These are phyloP conservation scores for Norana najaformis DNA, from an alignment of 2,888 invertebrate genomes.

Conservation along the genomic window DNA sequence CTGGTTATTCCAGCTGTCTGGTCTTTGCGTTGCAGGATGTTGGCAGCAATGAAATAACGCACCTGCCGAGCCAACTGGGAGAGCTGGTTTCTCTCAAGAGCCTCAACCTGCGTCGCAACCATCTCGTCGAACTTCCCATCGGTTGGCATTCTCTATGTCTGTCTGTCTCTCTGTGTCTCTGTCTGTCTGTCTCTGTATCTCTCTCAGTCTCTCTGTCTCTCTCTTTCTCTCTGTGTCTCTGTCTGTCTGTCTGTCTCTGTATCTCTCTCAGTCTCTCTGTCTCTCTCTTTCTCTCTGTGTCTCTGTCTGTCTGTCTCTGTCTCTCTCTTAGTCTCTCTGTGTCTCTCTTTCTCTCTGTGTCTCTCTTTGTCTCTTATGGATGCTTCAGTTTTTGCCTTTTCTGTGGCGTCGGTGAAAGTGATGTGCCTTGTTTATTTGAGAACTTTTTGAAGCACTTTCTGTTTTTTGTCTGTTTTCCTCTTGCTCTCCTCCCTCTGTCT, in stretches of 20 bases:
- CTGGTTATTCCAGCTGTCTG: neutral
- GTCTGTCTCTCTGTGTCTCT: slow-evolving; percentile 6
- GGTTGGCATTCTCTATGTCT: neutral
- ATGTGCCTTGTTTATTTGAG: no score
- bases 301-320: no score
- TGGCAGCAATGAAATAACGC: slow-evolving; percentile 86
- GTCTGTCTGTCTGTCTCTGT: no score
- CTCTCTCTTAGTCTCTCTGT: slow-evolving; percentile 1
- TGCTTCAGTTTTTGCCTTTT: no score
- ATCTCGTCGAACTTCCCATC: slow-evolving; percentile 29
- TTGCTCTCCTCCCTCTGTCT: no score
- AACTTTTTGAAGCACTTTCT: no score
- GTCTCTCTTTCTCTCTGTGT: slow-evolving; percentile 20
- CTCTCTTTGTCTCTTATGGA: slow-evolving; percentile 29
- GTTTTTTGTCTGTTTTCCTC: no score
- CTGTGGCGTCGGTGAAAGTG: no score
- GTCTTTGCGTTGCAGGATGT: slow-evolving; percentile 69
- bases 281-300: no score
- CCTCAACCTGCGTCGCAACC: slow-evolving; percentile 80
- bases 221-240: slow-evolving; percentile 29
- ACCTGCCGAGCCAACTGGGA: slow-evolving; percentile 83
- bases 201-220: slow-evolving; percentile 30
- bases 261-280: no score
- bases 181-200: slow-evolving; percentile 28
- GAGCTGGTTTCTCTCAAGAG: slow-evolving; percentile 80